Evolutionary conservation across 1,140 invertebrate genomes (phyloP).

Genomic region (Panonychus citri): DNA sequence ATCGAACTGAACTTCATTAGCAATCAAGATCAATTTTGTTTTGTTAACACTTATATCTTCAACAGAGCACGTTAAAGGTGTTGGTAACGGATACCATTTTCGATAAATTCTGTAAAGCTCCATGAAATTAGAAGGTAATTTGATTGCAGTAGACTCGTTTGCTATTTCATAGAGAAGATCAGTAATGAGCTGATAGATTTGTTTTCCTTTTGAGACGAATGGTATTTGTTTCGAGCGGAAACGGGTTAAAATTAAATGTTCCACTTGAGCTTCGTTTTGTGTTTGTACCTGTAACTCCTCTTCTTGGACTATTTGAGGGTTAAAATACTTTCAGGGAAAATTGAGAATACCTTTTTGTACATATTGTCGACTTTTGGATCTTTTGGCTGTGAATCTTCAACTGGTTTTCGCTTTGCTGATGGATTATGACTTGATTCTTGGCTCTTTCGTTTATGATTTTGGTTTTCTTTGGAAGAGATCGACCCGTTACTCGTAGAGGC

Average conservation of each 20-base stretch:
- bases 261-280: not conserved
- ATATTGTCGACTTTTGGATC: too few species aligned
- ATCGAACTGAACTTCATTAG: conserved; percentile 8
- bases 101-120: conserved; percentile 8
- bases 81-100: conserved; percentile 1
- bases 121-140: conserved; percentile 1
- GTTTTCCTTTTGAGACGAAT: not conserved
- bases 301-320: not conserved
- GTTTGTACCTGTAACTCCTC: not conserved
- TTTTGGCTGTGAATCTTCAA: too few species aligned
- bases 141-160: not conserved
- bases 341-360: not conserved
- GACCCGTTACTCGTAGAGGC: too few species aligned
- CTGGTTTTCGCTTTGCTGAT: too few species aligned
- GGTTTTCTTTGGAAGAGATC: too few species aligned
- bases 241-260: not conserved
- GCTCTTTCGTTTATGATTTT: too few species aligned
- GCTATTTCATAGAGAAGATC: conserved; percentile 1
- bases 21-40: conserved; percentile 1
- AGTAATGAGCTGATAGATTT: conserved; percentile 3
- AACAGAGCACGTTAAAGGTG: not conserved
- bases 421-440: too few species aligned
- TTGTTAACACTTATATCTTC: not conserved
- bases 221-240: not conserved
- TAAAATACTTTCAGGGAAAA: not conserved